Evolutionary conservation across 2,113 vertebrate species (phyloP).

Genomic region (Microtus pennsylvanicus): DNA sequence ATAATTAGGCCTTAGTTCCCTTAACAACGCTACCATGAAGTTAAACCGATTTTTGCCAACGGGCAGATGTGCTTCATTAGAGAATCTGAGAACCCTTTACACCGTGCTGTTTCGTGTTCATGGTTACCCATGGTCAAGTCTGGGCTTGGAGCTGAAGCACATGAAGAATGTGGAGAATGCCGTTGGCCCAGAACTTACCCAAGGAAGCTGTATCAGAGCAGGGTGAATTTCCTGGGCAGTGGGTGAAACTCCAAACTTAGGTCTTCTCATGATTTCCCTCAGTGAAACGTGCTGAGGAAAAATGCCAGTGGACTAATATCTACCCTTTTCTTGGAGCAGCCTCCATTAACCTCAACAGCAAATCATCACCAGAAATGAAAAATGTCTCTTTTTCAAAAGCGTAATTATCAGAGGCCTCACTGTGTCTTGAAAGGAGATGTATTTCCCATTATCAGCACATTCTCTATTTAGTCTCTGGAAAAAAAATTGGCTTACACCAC

Average conservation of each 20-base stretch:
- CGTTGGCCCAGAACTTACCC: slow-evolving; percentile 35
- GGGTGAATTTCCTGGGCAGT: slow-evolving; percentile 28
- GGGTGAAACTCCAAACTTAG: not conserved
- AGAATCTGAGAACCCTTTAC: slow-evolving; percentile 57
- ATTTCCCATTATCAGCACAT: slow-evolving; percentile 64
- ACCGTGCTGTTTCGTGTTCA: slow-evolving; percentile 11
- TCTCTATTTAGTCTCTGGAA: slow-evolving; percentile 56
- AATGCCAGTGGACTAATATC: not conserved
- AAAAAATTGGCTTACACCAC: slow-evolving; percentile 67
- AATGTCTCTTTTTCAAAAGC: slow-evolving; percentile 71
- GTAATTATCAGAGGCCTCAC: slow-evolving; percentile 71
- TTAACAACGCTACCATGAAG: slow-evolving; percentile 74
- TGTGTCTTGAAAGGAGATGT: slow-evolving; percentile 28
- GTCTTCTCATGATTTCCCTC: slow-evolving; percentile 3
- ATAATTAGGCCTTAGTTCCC: slow-evolving; percentile 65
- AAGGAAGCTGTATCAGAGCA: slow-evolving; percentile 9
- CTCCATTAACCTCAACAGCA: not conserved
- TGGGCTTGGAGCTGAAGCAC: slow-evolving; percentile 34
- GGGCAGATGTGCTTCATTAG: slow-evolving; percentile 64
- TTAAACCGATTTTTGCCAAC: slow-evolving; percentile 65
- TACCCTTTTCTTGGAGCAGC: slow-evolving; percentile 5
- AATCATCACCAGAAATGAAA: slow-evolving; percentile 67
- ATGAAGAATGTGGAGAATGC: slow-evolving; percentile 64
- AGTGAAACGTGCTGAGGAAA: not conserved
- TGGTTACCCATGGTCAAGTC: slow-evolving; percentile 44